These are phyloP conservation scores for Pseudois nayaur DNA, from an alignment of 2,113 vertebrate species.

Conservation along the genomic window DNA sequence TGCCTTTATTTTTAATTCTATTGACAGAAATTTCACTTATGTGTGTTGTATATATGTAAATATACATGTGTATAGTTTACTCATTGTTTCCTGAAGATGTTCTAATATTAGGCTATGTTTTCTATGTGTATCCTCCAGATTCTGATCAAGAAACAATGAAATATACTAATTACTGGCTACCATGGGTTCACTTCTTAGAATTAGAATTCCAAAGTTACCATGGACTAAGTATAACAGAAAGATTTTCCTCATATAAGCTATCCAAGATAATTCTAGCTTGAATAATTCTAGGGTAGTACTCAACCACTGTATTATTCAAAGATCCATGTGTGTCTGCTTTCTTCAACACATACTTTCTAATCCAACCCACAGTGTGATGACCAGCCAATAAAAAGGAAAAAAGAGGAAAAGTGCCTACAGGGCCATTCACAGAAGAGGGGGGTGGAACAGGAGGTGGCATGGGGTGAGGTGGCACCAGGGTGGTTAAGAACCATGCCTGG, in stretches of 20 bases:
- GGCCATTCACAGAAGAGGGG: background rate
- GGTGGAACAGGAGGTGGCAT: background rate
- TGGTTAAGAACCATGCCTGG: accelerated
- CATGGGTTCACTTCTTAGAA: background rate
- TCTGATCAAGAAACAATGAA: background rate
- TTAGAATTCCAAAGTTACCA: background rate
- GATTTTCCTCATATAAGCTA: background rate
- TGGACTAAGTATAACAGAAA: background rate
- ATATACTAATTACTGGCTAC: background rate
- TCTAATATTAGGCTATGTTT: background rate
- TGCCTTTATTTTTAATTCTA: background rate
- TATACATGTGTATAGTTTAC: background rate
- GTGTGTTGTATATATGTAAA: background rate
- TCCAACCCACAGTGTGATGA: background rate
- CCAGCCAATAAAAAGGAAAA: background rate
- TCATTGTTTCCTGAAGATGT: background rate
- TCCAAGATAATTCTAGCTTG: background rate
- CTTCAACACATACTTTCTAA: background rate
- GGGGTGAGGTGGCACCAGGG: accelerated
- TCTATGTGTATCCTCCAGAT: background rate
- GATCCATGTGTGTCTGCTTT: background rate
- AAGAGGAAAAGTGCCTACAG: background rate
- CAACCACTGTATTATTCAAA: background rate
- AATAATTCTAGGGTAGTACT: background rate
- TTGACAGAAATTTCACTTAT: background rate